Evolutionary conservation across 53 echinoderm and acorn worm species (phyloP), one percentile per base, ranked within the genome.

Genomic region (Echinarachnius parma): DNA sequence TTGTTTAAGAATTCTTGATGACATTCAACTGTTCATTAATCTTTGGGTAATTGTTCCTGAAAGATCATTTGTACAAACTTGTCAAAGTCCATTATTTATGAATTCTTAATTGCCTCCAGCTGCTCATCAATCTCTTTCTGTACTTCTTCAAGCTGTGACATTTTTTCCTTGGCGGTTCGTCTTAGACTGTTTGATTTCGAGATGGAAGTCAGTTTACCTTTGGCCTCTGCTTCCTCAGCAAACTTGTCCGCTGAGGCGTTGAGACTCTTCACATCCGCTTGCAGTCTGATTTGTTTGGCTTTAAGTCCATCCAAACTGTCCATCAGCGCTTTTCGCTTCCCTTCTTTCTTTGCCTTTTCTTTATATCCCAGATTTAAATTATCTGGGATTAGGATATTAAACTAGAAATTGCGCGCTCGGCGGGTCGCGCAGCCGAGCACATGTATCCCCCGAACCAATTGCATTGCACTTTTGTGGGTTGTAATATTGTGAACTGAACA

Each of bases 181-280:
- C 83, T 18, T 1, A 83, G 50, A 48, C 83, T 83, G 36, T 83
- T 83, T 32, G 78, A 83, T 56, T 83, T 83, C 4, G 69, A 59
- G 20, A 83, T 83, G 15, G 19, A 59, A 20, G 78, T 78, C 48
- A 83, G 11, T 47, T 53, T 67, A 5, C 84, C 52, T 23, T 66
- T 66, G 1, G 47, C 22, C 61, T 78, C 84, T 52, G 84, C 84
- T 60, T 79, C 70, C 20, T 79, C 84, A 29, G 84, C 79, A 58
- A 46, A 82, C 76, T 64, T 24, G 66, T 82, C 83, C 31, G 83
- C 83, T 59, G 84, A 84, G 37, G 28, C 52, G 2, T 77, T 14
- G 24, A 78, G 53, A 26, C 77, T 77, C 44, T 60, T 69, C 27
- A 84, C 68, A 50, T 84, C 78, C 10, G 24, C 46, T 47, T 78